Percentiles rank a stretch among this genome's conserved stretches.
These are phyloP conservation scores for Patella ulyssiponensis DNA, from an alignment of 2,888 invertebrate species.

Conservation along the genomic window DNA sequence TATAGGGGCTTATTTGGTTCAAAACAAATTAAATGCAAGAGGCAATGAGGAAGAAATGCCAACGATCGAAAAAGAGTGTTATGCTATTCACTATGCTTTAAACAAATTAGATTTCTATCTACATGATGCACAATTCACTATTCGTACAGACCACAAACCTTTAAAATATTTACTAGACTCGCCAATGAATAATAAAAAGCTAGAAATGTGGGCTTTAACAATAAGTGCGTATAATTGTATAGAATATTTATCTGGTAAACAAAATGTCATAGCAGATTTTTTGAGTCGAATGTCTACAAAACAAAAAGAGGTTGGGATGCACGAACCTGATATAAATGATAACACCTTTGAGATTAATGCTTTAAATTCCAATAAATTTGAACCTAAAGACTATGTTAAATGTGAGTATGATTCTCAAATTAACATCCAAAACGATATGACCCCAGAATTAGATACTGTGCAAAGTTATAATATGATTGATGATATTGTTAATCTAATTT, in stretches of 20 bases:
- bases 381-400: not conserved
- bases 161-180: conserved; percentile 29
- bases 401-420: not conserved
- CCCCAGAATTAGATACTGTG: not conserved
- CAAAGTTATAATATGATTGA: not conserved
- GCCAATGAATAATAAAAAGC: conserved; percentile 32
- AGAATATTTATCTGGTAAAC: conserved; percentile 25
- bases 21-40: not conserved
- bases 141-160: conserved; percentile 31
- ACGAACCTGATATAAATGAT: not conserved
- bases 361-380: not conserved
- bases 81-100: conserved; percentile 20
- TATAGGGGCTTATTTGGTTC: conserved; percentile 13
- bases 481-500: not conserved
- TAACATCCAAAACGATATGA: not conserved
- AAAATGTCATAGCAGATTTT: conserved; percentile 31
- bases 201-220: conserved; percentile 35
- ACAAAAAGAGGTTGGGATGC: not conserved
- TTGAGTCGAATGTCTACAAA: not conserved
- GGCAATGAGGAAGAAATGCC: not conserved
- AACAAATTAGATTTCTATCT: conserved; percentile 31
- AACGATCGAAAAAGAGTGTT: conserved; percentile 20
- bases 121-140: conserved; percentile 24
- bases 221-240: conserved; percentile 38
- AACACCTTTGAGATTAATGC: not conserved